These are phyloP conservation scores for Acanthisitta chloris DNA, from an alignment of 2,113 vertebrate genomes.

Conservation along the genomic window DNA sequence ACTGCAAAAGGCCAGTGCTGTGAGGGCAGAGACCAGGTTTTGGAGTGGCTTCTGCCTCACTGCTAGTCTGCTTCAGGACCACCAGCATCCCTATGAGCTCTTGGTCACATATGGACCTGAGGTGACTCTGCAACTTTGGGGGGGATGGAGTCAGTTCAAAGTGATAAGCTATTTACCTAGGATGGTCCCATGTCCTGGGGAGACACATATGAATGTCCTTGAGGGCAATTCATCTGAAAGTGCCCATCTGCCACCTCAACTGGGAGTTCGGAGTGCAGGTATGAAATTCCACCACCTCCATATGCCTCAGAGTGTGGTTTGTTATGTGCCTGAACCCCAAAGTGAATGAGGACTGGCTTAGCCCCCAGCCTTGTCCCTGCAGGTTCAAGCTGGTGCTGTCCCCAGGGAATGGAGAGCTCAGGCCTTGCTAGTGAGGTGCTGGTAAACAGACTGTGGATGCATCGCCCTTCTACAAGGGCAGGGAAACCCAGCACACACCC, in stretches of 20 bases:
- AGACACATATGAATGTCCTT: neutral
- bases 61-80: neutral
- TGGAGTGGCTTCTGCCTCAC: neutral
- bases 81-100: fast-evolving
- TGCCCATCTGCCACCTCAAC: neutral
- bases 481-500: neutral
- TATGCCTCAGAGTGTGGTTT: fast-evolving
- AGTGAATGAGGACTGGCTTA: neutral
- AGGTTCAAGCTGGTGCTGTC: neutral
- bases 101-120: neutral
- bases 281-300: neutral
- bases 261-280: neutral
- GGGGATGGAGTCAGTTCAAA: neutral
- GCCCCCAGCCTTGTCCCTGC: neutral
- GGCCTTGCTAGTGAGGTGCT: neutral
- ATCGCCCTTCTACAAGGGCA: neutral
- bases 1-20: neutral
- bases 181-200: neutral
- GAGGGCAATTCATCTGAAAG: neutral
- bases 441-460: fast-evolving
- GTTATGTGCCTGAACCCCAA: neutral
- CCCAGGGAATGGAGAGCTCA: neutral
- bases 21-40: neutral
- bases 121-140: neutral
- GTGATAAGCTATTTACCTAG: neutral